A percentile compares a stretch with the other conserved stretches of the same genome.
Evolutionary conservation across 2,797 vertebrate genomes (phyloP).

Genomic region (Sardinella longiceps): DNA sequence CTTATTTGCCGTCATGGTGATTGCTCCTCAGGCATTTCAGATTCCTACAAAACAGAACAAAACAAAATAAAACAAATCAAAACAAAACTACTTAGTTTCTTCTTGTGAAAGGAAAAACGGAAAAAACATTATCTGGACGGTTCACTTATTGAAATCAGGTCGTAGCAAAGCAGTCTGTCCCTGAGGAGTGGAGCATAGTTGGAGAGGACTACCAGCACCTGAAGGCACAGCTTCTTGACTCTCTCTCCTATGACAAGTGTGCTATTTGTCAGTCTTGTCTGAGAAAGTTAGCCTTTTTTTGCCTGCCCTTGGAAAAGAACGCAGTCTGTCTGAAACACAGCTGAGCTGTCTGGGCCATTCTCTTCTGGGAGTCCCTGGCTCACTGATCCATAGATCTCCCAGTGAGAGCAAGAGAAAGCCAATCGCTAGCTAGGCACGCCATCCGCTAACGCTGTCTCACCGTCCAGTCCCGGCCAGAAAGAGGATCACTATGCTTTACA

Average conservation of each 20-base stretch:
- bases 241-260: not conserved
- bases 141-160: not conserved
- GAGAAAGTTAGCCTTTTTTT: not conserved
- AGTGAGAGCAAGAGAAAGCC: not conserved
- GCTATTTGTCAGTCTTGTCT: not conserved
- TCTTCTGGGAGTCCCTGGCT: constrained; percentile 17
- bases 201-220: not conserved
- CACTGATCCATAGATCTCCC: not conserved
- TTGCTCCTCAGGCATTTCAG: not conserved
- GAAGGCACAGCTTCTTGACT: not conserved
- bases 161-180: not conserved
- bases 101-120: not conserved
- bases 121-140: not conserved
- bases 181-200: not conserved
- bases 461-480: not conserved
- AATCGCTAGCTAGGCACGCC: not conserved
- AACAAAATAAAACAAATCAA: not conserved
- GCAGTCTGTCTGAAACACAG: constrained; percentile 11
- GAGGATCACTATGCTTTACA: constrained; percentile 17
- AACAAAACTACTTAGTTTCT: not conserved
- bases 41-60: constrained; percentile 4
- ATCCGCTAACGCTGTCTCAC: not conserved
- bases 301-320: not conserved
- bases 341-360: constrained; percentile 6
- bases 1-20: constrained; percentile 16